Evolutionary conservation across 2,888 invertebrate genomes (phyloP).

Genomic region (Drosophila fungiperda): DNA sequence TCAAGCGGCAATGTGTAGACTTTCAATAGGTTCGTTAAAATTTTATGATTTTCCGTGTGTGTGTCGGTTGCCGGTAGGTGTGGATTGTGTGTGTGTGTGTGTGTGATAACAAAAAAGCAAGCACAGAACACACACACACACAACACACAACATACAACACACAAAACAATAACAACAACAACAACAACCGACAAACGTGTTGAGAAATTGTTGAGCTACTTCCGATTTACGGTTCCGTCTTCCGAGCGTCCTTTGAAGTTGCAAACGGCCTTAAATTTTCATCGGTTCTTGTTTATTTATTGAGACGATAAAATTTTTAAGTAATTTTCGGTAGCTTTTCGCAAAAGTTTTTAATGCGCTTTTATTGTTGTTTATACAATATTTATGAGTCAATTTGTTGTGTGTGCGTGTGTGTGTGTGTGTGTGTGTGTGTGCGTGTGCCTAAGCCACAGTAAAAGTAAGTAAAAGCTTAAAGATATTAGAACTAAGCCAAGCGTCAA

Average conservation of each 20-base stretch:
- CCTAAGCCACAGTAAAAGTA: neutral
- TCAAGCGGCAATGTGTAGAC: slow-evolving; percentile 81
- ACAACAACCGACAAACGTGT: slow-evolving; percentile 66
- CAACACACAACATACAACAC: slow-evolving; percentile 1
- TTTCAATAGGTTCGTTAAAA: slow-evolving; percentile 83
- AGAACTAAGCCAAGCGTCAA: neutral
- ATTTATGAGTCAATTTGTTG: slow-evolving; percentile 52
- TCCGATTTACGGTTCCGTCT: slow-evolving; percentile 53
- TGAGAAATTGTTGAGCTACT: slow-evolving; percentile 76
- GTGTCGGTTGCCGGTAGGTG: slow-evolving; percentile 17
- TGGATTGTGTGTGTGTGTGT: slow-evolving; percentile 21
- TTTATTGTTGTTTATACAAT: slow-evolving; percentile 65
- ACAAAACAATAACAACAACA: neutral
- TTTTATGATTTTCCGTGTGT: slow-evolving; percentile 78
- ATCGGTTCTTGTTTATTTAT: slow-evolving; percentile 56
- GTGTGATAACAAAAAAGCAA: slow-evolving; percentile 49
- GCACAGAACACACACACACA: slow-evolving; percentile 25
- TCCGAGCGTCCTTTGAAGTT: slow-evolving; percentile 58
- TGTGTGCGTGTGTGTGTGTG: neutral
- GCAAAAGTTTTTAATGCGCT: slow-evolving; percentile 58
- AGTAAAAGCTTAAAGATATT: slow-evolving; percentile 2
- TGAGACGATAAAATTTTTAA: slow-evolving; percentile 63
- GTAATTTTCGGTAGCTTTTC: slow-evolving; percentile 29
- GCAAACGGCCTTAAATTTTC: slow-evolving; percentile 44
- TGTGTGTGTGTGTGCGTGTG: neutral